phyloP scores from a whole-genome alignment of 1,140 invertebrate species.

The Achatina immaculata region DNA sequence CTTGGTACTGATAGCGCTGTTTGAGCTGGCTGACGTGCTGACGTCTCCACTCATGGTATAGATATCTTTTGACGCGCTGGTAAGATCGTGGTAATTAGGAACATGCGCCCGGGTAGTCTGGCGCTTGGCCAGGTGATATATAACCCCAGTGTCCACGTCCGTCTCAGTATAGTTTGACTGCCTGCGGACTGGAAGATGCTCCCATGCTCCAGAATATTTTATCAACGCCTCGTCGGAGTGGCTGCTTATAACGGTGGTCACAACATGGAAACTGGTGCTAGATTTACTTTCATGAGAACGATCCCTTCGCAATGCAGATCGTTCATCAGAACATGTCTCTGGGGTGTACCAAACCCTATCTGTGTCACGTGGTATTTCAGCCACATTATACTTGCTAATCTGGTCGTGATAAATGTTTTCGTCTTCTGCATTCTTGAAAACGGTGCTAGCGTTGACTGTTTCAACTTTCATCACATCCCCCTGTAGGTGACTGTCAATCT shows the following conservation, averaged over 20 bases:
- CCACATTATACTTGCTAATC: not conserved
- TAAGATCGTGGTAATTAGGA: conserved; percentile 5
- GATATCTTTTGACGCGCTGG: not conserved
- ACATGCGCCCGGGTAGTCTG: conserved; percentile 2
- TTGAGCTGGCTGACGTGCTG: conserved; percentile 19
- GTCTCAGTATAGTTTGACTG: not conserved
- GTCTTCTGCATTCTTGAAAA: not conserved
- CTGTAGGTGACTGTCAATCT: not conserved
- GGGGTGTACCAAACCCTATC: not conserved
- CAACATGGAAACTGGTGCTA: conserved; percentile 8
- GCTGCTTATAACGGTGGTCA: not conserved
- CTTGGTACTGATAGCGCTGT: conserved; percentile 3
- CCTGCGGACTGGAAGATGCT: not conserved
- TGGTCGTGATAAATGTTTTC: not conserved
- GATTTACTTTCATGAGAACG: conserved; percentile 19
- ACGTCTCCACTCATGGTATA: conserved; percentile 27
- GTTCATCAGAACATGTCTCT: not conserved
- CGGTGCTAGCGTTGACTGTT: not conserved
- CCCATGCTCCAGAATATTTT: not conserved
- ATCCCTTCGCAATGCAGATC: not conserved
- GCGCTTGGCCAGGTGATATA: conserved; percentile 19
- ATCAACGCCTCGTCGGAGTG: conserved; percentile 10
- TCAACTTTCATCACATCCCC: not conserved
- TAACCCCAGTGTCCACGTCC: conserved; percentile 21
- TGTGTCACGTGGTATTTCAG: not conserved